Evolutionary conservation across 2,797 vertebrate species (phyloP), one percentile per base, ranked within the genome.

Genomic region (Natrix natrix): DNA sequence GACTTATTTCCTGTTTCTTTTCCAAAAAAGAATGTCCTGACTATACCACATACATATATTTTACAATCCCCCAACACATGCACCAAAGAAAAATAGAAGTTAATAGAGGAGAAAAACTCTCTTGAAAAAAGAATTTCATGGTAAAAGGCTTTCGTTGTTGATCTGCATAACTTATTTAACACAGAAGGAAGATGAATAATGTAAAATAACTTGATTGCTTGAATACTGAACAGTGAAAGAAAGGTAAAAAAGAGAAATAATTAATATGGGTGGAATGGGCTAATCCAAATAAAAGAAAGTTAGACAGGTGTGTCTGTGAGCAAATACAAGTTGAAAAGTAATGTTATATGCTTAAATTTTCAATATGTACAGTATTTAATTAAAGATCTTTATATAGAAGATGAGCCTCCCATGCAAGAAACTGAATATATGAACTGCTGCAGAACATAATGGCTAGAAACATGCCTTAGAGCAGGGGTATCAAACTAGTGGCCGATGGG

Each of bases 101-200:
- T 96, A 95, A 95, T 94, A 91, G 96, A 96, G 96, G 96, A 94
- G 91, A 96, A 95, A 92, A 95, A 94, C 86, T 89, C 60, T 91
- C 48, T 93, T 83, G 95, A 92, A 93, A 93, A 88, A 94, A 97
- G 92, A 93, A 78, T 1, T 93, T 95, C 89, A 24, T 94, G 93
- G 91, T 96, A 89, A 93, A 95, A 95, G 92, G 92, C 52, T 91
- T 96, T 92, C 94, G 8, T 94, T 89, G 92, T 93, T 91, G 26
- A 89, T 95, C 56, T 89, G 48, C 55, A 91, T 37, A 54, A 93
- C 52, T 91, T 74, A 90, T 90, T 90, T 88, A 91, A 57, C 22
- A 60, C 94, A 12, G 32, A 89, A 92, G n/a, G 13, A 32, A 92
- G 22, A 59, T 1, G 0, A 5, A 0, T 3, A 26, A 78, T 48